Evolutionary conservation across 2,113 vertebrate species (phyloP).

Genomic region (Ptilorrhoa leucosticta): DNA sequence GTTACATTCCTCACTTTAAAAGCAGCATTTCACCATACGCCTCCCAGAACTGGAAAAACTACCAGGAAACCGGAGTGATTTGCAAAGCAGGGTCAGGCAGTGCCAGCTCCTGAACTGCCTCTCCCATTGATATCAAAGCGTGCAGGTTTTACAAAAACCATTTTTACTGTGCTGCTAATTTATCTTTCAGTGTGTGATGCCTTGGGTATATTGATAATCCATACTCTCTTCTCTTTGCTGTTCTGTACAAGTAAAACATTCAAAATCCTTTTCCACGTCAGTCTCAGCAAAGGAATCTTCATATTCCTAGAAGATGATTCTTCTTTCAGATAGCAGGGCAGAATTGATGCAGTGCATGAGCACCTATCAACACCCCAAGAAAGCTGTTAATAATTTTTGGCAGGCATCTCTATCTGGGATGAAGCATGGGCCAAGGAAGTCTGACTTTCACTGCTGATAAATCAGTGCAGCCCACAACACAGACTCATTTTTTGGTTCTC

Average conservation of each 20-base stretch:
- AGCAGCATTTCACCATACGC: not conserved
- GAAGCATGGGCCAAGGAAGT: not conserved
- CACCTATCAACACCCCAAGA: not conserved
- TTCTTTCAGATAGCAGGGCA: not conserved
- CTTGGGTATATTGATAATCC: not conserved
- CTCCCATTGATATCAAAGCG: not conserved
- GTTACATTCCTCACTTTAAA: not conserved
- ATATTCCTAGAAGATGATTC: not conserved
- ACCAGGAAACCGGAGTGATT: not conserved
- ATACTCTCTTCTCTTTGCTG: not conserved
- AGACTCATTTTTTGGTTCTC: not conserved
- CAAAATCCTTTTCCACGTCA: not conserved
- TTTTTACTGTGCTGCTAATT: not conserved
- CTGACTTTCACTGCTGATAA: not conserved
- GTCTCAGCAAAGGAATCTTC: not conserved
- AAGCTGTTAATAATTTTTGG: constrained; percentile 19
- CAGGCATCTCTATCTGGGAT: not conserved
- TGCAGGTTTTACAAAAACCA: not conserved
- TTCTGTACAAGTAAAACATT: not conserved
- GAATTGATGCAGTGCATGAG: not conserved
- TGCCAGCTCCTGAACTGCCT: not conserved
- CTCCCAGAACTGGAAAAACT: not conserved
- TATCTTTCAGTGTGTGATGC: not conserved
- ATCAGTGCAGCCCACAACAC: not conserved
- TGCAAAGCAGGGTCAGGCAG: not conserved